Base-by-base conservation (phyloP, 2,888 invertebrate species). In the Tipula vernalis region DNA sequence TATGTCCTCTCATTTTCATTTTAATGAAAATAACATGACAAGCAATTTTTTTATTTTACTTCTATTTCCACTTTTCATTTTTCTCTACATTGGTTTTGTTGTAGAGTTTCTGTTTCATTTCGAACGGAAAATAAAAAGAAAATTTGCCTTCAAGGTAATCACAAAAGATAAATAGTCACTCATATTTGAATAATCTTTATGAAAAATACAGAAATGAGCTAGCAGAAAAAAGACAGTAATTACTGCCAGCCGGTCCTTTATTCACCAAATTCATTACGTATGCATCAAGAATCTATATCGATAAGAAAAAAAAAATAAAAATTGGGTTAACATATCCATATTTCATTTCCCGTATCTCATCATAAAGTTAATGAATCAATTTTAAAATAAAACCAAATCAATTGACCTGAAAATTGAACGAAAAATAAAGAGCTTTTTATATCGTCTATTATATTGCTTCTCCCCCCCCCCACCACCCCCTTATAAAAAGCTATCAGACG, bases 21-120 rank as follows among this genome's bases (percentile, higher is more conserved):
- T 71, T 71, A 71, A 71, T 71, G 71, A 71, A 71, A 71, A 71
- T 71, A 71, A 71, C 71, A 71, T 71, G 71, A 71, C 71, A 71
- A 28, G 71, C 71, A 71, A 10, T 28, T 71, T 71, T 71, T 71
- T 71, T 8, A 28, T 6, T 51, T 15, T 18, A 5, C 15, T 51
- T n/a, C 51, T 28, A 71, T 10, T 71, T 71, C 28, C 10, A 71
- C 71, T 71, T 71, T 71, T 71, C 10, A 71, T 28, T 71, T 71
- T 71, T 71, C 28, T 71, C 6, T 3, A 5, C 51, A 51, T 51
- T 51, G 51, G n/a, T 51, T 51, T 51, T 51, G 51, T 28, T 71
- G 71, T 28, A 8, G 71, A 71, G 28, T 71, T 71, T 71, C 71
- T 71, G 28, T 71, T 71, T 28, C 28, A 28, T 71, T 71, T 71